Percentiles rank a stretch among this genome's conserved stretches.
Conservation (phyloP, 2,113 vertebrate species). For the Perca fluviatilis region DNA sequence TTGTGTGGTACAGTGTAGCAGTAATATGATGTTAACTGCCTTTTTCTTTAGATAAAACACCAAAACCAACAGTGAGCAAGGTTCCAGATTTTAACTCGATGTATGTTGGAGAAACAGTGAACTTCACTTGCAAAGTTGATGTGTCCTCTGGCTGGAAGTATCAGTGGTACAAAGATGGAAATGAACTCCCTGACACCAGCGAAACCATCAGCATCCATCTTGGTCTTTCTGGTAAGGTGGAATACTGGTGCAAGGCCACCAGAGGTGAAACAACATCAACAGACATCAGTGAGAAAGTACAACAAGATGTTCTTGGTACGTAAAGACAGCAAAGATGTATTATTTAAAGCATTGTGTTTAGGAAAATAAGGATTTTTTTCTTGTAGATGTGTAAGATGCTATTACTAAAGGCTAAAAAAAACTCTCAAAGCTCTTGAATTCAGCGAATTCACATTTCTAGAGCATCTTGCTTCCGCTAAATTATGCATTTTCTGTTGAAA, state of each 20-base stretch:
- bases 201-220: neutral
- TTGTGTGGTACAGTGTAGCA: neutral
- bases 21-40: neutral
- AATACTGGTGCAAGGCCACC: constrained; percentile 51
- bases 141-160: constrained; percentile 58
- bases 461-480: constrained; percentile 22
- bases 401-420: neutral
- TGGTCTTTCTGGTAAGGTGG: neutral
- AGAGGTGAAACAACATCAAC: constrained; percentile 32
- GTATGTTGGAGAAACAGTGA: constrained; percentile 65
- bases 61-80: constrained; percentile 31
- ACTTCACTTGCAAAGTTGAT: constrained; percentile 50
- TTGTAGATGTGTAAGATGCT: neutral
- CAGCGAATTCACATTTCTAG: neutral
- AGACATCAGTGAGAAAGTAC: constrained; percentile 1
- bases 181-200: accelerated
- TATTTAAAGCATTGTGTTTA: constrained; percentile 1
- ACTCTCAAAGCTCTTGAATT: neutral
- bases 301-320: constrained; percentile 38
- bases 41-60: constrained; percentile 45
- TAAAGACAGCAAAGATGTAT: neutral
- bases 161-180: constrained; percentile 52
- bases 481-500: constrained; percentile 51
- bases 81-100: constrained; percentile 1
- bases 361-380: neutral